Base-by-base conservation (phyloP, 2,888 invertebrate species). In the Drosophila borealis region DNA sequence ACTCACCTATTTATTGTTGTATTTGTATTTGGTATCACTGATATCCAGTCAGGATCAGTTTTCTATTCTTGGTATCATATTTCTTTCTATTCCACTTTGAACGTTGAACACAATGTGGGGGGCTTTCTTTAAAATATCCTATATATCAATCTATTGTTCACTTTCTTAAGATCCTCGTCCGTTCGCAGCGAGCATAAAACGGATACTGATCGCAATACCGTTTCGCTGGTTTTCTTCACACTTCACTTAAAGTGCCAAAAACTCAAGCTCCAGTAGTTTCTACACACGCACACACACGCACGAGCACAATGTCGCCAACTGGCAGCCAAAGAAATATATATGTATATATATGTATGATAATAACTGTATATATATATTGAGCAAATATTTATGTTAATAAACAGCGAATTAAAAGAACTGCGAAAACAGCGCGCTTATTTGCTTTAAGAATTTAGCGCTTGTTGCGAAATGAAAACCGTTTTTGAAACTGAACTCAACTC, bases 381-480 rank as follows among this genome's bases (percentile, higher is more conserved):
- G 70, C 54, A 81, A 87, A 84, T 80, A 87, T 76, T 70, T 77
- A 70, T 80, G 72, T 64, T 78, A 79, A 81, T 71, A 78, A 83
- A 83, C 68, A 75, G 59, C 63, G 62, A 78, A 83, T 77, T 72
- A 70, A 76, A 80, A 84, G 80, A 86, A 83, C 77, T 62, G 75
- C 70, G 73, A 76, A 73, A 66, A 55, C 74, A 73, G 74, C 71
- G 80, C 70, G 80, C 65, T 73, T 84, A 71, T 86, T 86, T 87
- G 77, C 80, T 56, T 70, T 74, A 70, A 67, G 71, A 84, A 85
- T 86, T 87, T 68, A 72, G 66, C 73, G 75, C 81, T 87, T 85
- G 85, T 80, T 87, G 85, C 85, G 67, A 87, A 87, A 78, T 74
- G 77, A 71, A 80, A 85, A 81, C 73, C 74, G 80, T 74, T 87